phyloP scores from a whole-genome alignment of 2,888 invertebrate species.

The Tanypteryx hageni region DNA sequence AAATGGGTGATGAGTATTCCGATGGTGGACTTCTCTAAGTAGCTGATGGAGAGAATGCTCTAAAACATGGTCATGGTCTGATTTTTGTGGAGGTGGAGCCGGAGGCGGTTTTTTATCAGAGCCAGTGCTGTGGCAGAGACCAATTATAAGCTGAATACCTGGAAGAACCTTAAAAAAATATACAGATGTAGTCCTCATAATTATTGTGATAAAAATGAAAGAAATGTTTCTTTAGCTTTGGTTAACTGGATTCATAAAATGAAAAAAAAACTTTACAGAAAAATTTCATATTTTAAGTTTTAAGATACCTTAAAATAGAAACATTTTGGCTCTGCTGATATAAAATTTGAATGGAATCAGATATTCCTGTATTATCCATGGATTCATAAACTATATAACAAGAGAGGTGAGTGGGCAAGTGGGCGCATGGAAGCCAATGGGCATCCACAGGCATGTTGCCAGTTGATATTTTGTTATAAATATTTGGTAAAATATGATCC shows the following conservation, averaged over 20 bases:
- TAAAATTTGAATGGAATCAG: too few species aligned
- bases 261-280: neutral
- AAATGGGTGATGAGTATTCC: constrained; percentile 94
- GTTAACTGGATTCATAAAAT: neutral
- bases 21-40: constrained; percentile 93
- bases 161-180: constrained; percentile 84
- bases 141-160: constrained; percentile 94
- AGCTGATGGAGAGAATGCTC: constrained; percentile 97
- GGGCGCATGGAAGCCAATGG: too few species aligned
- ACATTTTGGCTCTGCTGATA: too few species aligned
- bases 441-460: too few species aligned
- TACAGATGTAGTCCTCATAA: neutral
- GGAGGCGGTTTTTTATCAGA: constrained; percentile 77
- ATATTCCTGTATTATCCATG: too few species aligned
- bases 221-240: neutral
- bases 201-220: neutral
- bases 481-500: too few species aligned
- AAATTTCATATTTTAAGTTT: neutral
- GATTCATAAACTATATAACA: too few species aligned
- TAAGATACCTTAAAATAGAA: too few species aligned
- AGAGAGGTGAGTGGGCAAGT: too few species aligned
- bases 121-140: constrained; percentile 90
- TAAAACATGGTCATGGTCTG: constrained; percentile 96
- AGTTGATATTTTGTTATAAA: too few species aligned
- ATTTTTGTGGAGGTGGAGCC: constrained; percentile 74